Base-by-base conservation (phyloP, 2,113 vertebrate species). In the Gambusia affinis region DNA sequence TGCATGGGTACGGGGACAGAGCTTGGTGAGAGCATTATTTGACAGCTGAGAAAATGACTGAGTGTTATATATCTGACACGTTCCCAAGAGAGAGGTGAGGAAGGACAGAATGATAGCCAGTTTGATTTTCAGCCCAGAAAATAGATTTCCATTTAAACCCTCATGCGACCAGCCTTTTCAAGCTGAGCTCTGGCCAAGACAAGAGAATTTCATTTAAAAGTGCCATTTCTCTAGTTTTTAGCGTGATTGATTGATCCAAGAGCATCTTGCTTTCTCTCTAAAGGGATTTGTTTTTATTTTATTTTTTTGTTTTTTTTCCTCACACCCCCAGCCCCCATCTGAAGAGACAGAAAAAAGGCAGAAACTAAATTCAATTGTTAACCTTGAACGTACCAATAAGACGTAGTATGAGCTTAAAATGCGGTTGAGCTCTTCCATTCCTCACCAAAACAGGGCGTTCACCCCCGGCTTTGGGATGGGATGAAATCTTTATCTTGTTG, bases 21-120 rank as follows among this genome's bases (percentile, higher is more conserved):
- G 88, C 73, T 70, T 39, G 75, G 67, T 79, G 76, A 85, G 78
- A 82, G 79, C 81, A 84, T 2, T 72, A 65, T 80, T 75, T 94
- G 94, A 94, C 94, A 94, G 93, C 88, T 91, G 84, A 93, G 93
- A 94, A 94, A 94, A 94, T 93, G 92, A 89, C 91, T 91, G 78
- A 88, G 85, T 93, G 90, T 91, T 93, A 85, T 88, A 89, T 87
- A 91, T 90, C 82, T 94, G 94, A 94, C 70, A 81, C 61, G 72
- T 92, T 91, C 91, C 92, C 91, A 51, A 83, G 92, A 83, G 92
- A 82, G 60, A 17, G 74, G 85, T 84, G 88, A 79, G 82, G 75
- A 73, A 85, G 82, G 83, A 81, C 86, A 87, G 24, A 72, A 82
- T 90, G 79, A 88, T 86, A 93, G 92, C 91, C 85, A 88, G 86